Evolutionary conservation across 2,113 vertebrate genomes (phyloP), one percentile per base, ranked within the genome.

Genomic region (Falcunculus frontatus): DNA sequence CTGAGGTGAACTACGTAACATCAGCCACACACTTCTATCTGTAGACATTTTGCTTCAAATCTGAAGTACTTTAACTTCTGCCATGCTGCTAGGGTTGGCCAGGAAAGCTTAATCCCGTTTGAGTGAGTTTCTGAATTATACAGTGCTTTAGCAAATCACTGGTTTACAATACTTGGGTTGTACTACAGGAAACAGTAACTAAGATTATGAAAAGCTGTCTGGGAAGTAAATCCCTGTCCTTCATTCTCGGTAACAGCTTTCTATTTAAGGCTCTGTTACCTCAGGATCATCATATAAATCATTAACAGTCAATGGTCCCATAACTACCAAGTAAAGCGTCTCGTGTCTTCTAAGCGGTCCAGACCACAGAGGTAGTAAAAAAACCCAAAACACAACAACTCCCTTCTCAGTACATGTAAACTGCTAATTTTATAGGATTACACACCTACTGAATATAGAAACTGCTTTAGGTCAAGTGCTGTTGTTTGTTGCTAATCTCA

Each of bases 341-440:
- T 32, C 13, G 1, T 0, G 10, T 50, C 4, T 76, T 85, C 13
- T 6, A 56, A 75, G 35, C 3, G 4, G 6, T 26, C 33, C 56
- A 33, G 7, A 60, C 13, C 74, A 82, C 3, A 13, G 8, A 78
- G 47, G 5, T 7, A 16, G 32, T 13, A 30, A 33, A 52, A 73
- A 41, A 37, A 41, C 11, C 11, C 5, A 42, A 52, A 35, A 8
- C 9, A 15, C 7, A 13, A 12, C 15, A 12, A 11, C 21, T 49
- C 3, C 7, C 16, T 49, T 70, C 9, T 41, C 57, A 83, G 11
- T 52, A 32, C 4, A 59, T 0, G 1, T 8, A 21, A 69, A 47
- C 29, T 41, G 69, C 30, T 9, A 44, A 46, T 62, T 55, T n/a
- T 83, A 35, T 7, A 80, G 7, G 5, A 11, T 27, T 62, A 88